These are phyloP conservation scores for Sanderia malayensis DNA, from an alignment of 30 jellyfish, hydroid and myxozoan species.

Conservation along the genomic window DNA sequence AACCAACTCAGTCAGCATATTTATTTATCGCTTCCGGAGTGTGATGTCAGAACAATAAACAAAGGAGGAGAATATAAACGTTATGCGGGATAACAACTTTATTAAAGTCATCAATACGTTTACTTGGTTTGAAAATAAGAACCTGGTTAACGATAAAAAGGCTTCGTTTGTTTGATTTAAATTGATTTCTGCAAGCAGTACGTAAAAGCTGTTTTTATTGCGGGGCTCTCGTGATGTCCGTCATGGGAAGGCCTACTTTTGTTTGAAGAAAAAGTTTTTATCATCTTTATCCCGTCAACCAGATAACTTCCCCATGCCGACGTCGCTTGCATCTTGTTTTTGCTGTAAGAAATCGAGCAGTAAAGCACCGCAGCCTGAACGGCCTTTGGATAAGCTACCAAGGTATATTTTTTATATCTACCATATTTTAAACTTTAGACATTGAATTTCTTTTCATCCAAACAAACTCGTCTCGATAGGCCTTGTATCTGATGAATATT, in stretches of 20 bases:
- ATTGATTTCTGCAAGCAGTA: too few relatives aligned
- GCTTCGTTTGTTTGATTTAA: not conserved
- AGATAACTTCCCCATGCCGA: conserved; percentile 4
- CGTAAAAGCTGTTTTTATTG: not conserved
- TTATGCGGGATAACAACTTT: too few relatives aligned
- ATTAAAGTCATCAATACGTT: too few relatives aligned
- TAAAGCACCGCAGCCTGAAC: not conserved
- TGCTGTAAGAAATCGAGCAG: not conserved
- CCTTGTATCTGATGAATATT: too few relatives aligned
- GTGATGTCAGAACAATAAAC: not conserved
- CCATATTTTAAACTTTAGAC: too few relatives aligned
- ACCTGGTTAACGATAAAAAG: not conserved
- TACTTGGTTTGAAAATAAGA: not conserved
- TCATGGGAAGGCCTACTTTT: not conserved
- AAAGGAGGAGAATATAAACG: not conserved
- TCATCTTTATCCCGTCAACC: too few relatives aligned
- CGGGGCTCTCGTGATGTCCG: not conserved
- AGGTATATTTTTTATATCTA: too few relatives aligned
- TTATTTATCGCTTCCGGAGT: not conserved
- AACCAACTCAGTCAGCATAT: too few relatives aligned
- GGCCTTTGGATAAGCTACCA: not conserved
- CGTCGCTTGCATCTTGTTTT: not conserved
- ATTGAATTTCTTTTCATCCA: too few relatives aligned
- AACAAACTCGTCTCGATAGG: too few relatives aligned
- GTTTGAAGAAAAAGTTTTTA: too few relatives aligned